These are phyloP conservation scores for Scarus forsteni DNA, from an alignment of 2,797 vertebrate species.

Conservation along the genomic window DNA sequence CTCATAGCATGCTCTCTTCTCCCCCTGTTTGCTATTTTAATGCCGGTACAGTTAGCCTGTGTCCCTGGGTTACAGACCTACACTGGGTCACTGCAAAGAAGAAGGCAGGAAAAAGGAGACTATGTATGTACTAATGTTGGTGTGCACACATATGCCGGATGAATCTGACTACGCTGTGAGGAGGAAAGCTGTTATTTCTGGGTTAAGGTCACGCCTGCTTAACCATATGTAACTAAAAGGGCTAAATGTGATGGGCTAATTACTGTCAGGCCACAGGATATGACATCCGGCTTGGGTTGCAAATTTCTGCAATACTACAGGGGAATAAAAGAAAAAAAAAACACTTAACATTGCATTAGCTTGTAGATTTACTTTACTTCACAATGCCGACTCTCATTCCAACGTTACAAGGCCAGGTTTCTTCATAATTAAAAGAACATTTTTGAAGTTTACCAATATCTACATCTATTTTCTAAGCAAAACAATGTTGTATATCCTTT, in stretches of 20 bases:
- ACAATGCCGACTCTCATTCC: too few species aligned
- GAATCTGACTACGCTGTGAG: constrained; percentile 40
- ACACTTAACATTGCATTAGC: too few species aligned
- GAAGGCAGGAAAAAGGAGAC: constrained; percentile 21
- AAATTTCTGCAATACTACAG: not conserved
- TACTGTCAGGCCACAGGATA: constrained; percentile 15
- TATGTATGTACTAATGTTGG: constrained; percentile 1
- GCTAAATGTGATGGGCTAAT: constrained; percentile 26
- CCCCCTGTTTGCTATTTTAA: constrained; percentile 78
- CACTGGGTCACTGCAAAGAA: constrained; percentile 59
- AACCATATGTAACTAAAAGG: constrained; percentile 34
- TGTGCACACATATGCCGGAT: constrained; percentile 14
- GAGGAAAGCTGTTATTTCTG: constrained; percentile 47
- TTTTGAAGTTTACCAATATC: too few species aligned
- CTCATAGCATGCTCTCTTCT: constrained; percentile 69
- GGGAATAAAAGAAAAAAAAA: too few species aligned
- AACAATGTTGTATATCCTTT: too few species aligned
- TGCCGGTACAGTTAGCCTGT: constrained; percentile 74
- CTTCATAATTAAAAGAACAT: too few species aligned
- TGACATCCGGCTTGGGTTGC: not conserved
- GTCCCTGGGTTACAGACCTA: constrained; percentile 69
- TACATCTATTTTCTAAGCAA: too few species aligned
- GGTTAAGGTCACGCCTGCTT: constrained; percentile 30
- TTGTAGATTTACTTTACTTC: too few species aligned
- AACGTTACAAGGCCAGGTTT: too few species aligned